Conservation (phyloP, 2,888 invertebrate genomes). For the Gnatocerus cornutus region DNA sequence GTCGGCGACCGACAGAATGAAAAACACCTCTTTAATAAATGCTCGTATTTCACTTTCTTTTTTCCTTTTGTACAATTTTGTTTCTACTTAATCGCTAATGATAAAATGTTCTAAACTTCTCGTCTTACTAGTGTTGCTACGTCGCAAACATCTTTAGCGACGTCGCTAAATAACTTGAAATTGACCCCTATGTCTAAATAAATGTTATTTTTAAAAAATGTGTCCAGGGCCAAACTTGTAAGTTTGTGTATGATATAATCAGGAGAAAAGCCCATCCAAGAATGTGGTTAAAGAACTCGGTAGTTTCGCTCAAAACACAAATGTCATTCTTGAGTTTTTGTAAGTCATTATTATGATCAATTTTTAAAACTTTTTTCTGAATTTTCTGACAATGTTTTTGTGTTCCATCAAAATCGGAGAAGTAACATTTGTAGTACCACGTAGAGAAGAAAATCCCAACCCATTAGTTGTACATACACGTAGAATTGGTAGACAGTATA, state of each 20-base stretch:
- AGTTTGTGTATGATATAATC: background rate
- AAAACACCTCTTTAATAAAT: background rate
- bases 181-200: no score
- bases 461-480: background rate
- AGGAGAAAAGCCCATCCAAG: conserved; percentile 43
- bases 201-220: background rate
- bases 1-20: no score
- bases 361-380: background rate
- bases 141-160: no score
- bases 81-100: background rate
- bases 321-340: conserved; percentile 3
- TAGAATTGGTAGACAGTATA: background rate
- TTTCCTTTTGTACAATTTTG: background rate
- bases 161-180: no score
- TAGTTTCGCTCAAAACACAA: conserved; percentile 1
- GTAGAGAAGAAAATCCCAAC: conserved; percentile 7
- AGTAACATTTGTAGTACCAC: conserved; percentile 9
- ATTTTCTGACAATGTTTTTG: background rate
- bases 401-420: background rate
- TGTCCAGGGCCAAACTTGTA: background rate
- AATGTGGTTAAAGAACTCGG: background rate
- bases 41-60: background rate
- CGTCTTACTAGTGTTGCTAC: no score
- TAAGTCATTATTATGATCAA: background rate
- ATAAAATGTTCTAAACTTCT: conserved; percentile 6